A percentile compares a stretch with the other conserved stretches of the same genome.
Evolutionary conservation across 2,888 invertebrate species (phyloP).

Genomic region (Andrena minutula): DNA sequence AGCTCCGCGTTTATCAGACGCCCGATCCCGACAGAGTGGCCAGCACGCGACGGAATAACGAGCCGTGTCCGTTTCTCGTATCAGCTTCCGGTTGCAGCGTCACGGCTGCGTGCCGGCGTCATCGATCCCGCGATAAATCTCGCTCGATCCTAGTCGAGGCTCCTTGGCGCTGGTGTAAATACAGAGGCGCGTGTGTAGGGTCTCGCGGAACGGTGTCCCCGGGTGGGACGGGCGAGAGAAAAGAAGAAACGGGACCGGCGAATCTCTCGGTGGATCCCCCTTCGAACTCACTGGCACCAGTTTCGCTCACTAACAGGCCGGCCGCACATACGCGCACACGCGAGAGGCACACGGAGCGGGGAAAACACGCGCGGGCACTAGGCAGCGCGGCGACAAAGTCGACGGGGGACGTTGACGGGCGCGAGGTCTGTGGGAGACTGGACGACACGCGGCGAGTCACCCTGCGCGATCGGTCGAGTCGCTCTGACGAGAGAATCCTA

Average conservation of each 20-base stretch:
- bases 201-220: no score
- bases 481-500: constrained; percentile 72
- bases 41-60: constrained; percentile 23
- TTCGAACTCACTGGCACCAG: background rate
- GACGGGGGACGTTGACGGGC: constrained; percentile 66
- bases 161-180: no score
- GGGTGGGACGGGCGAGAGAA: no score
- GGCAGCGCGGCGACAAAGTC: constrained; percentile 40
- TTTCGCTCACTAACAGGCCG: background rate
- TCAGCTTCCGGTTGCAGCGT: constrained; percentile 45
- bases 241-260: no score
- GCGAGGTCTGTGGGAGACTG: constrained; percentile 74
- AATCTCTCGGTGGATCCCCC: background rate
- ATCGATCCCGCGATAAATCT: constrained; percentile 45
- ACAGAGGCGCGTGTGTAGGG: no score
- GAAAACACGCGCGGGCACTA: constrained; percentile 22
- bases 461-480: constrained; percentile 69
- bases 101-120: constrained; percentile 43
- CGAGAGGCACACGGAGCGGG: constrained; percentile 27
- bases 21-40: constrained; percentile 1
- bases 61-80: constrained; percentile 29
- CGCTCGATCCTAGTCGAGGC: constrained; percentile 8
- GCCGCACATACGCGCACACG: background rate
- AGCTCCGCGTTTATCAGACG: background rate
- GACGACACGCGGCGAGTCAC: constrained; percentile 66